Base-by-base conservation (phyloP, 2,888 invertebrate species). In the Diabrotica balteata region DNA sequence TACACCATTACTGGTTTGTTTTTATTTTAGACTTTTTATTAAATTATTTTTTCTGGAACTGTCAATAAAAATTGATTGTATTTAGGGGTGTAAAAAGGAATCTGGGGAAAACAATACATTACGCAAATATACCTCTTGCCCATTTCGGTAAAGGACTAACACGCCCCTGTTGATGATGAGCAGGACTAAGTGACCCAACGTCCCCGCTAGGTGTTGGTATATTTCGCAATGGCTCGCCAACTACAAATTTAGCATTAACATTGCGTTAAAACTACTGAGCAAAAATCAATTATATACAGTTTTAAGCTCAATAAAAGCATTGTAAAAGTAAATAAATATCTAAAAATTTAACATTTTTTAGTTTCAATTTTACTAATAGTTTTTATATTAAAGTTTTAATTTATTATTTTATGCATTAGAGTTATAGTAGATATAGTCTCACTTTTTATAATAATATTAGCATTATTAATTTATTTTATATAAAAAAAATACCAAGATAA, bases 141-240 rank as follows among this genome's bases (percentile, higher is more conserved):
- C 87, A 87, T 80, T 86, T 86, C 64, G 89, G 88, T 76, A 88
- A 84, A 61, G 88, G 87, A 80, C 87, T 87, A 80, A 86, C 79
- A 66, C 86, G 83, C 66, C 86, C 82, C 59, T 80, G 83, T 71
- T 82, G 84, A 60, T 80, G 80, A 69, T 82, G 78, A 66, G 86
- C 84, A 72, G 86, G 85, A 76, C 84, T 85, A 70, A 84, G 80
- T 60, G 83, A 80, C 76, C 84, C 83, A 75, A 81, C 80, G 79
- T 84, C 83, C 77, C 83, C 81, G 65, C 80, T 79, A 59, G 82
- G 82, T 66, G 86, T 85, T 69, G 87, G 87, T 73, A 86, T 86
- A 76, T 86, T 85, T 80, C 87, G 83, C 80, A 87, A 81, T 72
- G 85, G 84, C 78, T 86, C 86, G 78, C 86, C 87, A 82, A 87